phyloP scores from a whole-genome alignment of 2,797 vertebrate species.

The Mus spretus region DNA sequence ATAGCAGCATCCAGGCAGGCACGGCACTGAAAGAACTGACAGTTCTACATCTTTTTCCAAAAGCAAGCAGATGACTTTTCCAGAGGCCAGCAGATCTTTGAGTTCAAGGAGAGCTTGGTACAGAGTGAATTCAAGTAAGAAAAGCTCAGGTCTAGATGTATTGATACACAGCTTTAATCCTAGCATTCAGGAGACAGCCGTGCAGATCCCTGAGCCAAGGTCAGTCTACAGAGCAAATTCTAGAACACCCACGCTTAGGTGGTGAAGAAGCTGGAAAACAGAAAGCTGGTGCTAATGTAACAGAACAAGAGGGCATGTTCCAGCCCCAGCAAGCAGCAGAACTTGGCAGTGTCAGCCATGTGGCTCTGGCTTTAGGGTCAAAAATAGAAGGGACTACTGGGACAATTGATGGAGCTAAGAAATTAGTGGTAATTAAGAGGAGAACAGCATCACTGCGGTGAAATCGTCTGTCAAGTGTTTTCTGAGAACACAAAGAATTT shows the following conservation, averaged over 20 bases:
- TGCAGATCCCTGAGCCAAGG: too few relatives aligned
- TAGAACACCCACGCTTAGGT: not conserved
- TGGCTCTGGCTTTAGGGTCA: not conserved
- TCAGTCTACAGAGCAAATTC: too few relatives aligned
- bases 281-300: too few relatives aligned
- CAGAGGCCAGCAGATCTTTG: not conserved
- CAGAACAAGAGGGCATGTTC: too few relatives aligned
- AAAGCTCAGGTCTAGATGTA: too few relatives aligned
- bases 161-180: too few relatives aligned
- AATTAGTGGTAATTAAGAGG: not conserved
- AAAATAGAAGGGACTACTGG: not conserved
- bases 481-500: not conserved
- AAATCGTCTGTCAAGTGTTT: not conserved
- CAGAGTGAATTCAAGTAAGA: too few relatives aligned
- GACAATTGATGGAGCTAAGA: not conserved
- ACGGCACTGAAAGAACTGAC: not conserved
- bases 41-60: not conserved
- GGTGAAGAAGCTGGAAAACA: not conserved
- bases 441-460: not conserved
- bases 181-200: too few relatives aligned
- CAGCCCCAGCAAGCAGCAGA: too few relatives aligned
- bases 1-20: not conserved
- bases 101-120: too few relatives aligned
- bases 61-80: not conserved
- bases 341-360: not conserved